Percentiles rank a stretch among this genome's conserved stretches.
phyloP scores from a whole-genome alignment of 2,797 vertebrate species.

The Falco novaeseelandiae region DNA sequence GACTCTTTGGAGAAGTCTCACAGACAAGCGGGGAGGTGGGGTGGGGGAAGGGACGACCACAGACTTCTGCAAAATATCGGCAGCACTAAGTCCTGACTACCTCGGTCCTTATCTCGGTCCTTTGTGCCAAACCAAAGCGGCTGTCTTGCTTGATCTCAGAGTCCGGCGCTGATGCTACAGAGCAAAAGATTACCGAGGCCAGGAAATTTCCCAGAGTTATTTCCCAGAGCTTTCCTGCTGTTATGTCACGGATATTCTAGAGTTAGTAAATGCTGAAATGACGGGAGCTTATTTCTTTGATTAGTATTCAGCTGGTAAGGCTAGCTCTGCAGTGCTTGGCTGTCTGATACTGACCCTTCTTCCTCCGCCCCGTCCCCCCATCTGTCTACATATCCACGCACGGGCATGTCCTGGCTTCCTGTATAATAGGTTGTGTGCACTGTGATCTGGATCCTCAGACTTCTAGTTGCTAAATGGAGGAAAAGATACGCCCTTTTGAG shows the following conservation, averaged over 20 bases:
- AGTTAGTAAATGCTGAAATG: slow-evolving; percentile 33
- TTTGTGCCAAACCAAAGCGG: not conserved
- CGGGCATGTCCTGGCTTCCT: not conserved
- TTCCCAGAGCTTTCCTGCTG: not conserved
- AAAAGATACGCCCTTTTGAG: not conserved
- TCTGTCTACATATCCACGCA: not conserved
- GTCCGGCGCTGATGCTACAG: not conserved
- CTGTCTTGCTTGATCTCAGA: not conserved
- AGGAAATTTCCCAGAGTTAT: not conserved
- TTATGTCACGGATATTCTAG: not conserved
- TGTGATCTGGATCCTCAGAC: not conserved
- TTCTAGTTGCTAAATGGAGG: not conserved
- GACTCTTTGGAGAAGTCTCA: slow-evolving; percentile 14
- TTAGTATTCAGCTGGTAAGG: slow-evolving; percentile 80
- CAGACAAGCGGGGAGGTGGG: not conserved
- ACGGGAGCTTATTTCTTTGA: slow-evolving; percentile 41
- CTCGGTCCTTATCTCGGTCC: not conserved
- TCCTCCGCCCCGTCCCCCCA: not conserved
- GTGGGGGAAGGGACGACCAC: slow-evolving; percentile 1
- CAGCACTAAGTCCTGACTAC: not conserved
- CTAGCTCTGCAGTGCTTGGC: slow-evolving; percentile 75
- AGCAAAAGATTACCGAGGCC: not conserved
- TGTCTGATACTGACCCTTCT: slow-evolving; percentile 52
- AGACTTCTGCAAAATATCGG: not conserved
- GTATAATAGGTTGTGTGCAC: not conserved